A percentile compares a stretch with the other conserved stretches of the same genome.
Conservation (phyloP, 2,113 vertebrate genomes). For the Ginglymostoma cirratum region DNA sequence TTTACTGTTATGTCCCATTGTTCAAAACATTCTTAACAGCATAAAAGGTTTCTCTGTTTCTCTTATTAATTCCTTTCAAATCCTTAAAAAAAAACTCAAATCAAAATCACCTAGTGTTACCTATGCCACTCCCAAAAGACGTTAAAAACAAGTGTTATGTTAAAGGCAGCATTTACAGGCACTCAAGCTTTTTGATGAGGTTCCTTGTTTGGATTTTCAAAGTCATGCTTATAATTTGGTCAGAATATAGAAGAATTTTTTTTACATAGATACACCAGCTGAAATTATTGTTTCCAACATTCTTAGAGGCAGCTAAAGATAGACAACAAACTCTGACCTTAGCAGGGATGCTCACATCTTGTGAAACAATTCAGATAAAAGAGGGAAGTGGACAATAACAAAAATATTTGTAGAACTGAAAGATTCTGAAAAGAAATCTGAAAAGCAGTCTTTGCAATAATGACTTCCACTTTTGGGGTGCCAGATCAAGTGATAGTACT, state of each 20-base stretch:
- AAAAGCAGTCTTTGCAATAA: neutral
- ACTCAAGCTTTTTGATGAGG: neutral
- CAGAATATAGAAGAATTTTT: neutral
- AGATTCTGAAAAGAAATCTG: neutral
- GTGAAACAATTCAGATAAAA: neutral
- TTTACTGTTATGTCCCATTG: neutral
- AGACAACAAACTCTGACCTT: neutral
- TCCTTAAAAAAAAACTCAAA: neutral
- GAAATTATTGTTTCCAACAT: neutral
- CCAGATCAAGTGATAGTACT: neutral
- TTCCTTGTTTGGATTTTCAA: neutral
- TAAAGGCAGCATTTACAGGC: neutral
- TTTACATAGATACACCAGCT: neutral
- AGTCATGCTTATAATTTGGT: neutral
- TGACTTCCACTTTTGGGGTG: neutral
- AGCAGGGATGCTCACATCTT: neutral
- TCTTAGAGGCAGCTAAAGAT: neutral
- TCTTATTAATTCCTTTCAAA: neutral
- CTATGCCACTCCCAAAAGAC: neutral
- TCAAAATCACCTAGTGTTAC: neutral
- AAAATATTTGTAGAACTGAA: neutral
- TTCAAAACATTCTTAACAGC: neutral
- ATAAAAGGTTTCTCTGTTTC: neutral
- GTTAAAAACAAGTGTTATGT: neutral
- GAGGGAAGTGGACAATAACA: neutral